Percentiles rank a stretch among this genome's conserved stretches.
These are phyloP conservation scores for Strongylocentrotus purpuratus DNA, from an alignment of 35 echinoderm and acorn worm genomes.

Conservation along the genomic window DNA sequence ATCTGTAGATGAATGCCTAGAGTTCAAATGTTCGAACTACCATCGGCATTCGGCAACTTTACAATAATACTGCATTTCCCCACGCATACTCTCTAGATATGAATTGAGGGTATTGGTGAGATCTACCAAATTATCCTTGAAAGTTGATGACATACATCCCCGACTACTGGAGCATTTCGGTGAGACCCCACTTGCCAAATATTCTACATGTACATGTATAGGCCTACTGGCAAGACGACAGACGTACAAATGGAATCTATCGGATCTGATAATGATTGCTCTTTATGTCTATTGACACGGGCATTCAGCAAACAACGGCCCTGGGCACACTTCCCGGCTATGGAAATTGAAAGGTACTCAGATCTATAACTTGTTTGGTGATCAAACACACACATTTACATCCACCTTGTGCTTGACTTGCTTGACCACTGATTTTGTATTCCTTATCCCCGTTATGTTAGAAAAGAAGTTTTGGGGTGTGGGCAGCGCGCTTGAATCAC, in stretches of 20 bases:
- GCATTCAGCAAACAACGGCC: neutral
- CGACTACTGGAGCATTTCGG: too few relatives aligned
- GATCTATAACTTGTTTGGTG: neutral
- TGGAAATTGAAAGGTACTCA: neutral
- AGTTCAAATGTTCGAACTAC: too few relatives aligned
- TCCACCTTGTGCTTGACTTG: constrained; percentile 15
- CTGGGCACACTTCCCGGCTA: neutral
- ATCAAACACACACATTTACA: constrained; percentile 5
- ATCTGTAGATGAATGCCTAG: too few relatives aligned
- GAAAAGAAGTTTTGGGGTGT: neutral
- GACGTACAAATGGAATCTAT: neutral
- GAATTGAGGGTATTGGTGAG: too few relatives aligned
- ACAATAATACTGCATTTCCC: too few relatives aligned
- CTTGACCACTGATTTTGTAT: neutral
- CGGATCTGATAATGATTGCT: neutral
- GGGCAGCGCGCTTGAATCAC: neutral
- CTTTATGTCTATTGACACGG: constrained; percentile 5
- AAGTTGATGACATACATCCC: too few relatives aligned
- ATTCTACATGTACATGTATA: too few relatives aligned
- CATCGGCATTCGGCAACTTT: too few relatives aligned
- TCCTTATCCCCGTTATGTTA: neutral
- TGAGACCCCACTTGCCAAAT: too few relatives aligned
- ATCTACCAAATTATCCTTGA: too few relatives aligned
- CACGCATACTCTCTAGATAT: too few relatives aligned
- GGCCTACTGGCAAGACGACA: too few relatives aligned